phyloP scores from a whole-genome alignment of 2,113 vertebrate genomes.

The Sigmodon hispidus region DNA sequence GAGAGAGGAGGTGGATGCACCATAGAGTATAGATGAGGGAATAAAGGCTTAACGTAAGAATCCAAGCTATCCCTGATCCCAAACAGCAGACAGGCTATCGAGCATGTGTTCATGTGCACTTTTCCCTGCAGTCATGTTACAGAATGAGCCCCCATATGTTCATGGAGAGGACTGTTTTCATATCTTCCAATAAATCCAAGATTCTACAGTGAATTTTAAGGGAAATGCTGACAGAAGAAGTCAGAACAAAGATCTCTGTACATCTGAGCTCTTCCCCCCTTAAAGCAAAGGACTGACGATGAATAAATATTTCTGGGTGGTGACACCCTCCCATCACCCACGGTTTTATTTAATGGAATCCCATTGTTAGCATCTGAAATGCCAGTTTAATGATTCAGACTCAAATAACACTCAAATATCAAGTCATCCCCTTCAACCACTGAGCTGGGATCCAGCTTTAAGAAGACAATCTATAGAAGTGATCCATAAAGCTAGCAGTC shows the following conservation, averaged over 20 bases:
- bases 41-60: neutral
- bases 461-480: neutral
- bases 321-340: neutral
- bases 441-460: neutral
- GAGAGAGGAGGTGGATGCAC: neutral
- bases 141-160: neutral
- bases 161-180: neutral
- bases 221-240: neutral
- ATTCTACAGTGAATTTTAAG: neutral
- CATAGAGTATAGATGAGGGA: neutral
- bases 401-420: neutral
- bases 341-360: neutral
- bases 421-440: neutral
- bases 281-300: neutral
- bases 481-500: neutral
- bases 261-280: neutral
- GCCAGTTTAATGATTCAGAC: neutral
- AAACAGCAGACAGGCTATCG: too few species aligned
- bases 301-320: neutral
- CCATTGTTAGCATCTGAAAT: neutral
- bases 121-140: neutral
- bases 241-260: neutral
- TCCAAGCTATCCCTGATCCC: neutral
- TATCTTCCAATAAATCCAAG: neutral
- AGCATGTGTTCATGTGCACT: neutral